Evolutionary conservation across 2,113 vertebrate genomes (phyloP).

Genomic region (Gasterosteus nipponicus): DNA sequence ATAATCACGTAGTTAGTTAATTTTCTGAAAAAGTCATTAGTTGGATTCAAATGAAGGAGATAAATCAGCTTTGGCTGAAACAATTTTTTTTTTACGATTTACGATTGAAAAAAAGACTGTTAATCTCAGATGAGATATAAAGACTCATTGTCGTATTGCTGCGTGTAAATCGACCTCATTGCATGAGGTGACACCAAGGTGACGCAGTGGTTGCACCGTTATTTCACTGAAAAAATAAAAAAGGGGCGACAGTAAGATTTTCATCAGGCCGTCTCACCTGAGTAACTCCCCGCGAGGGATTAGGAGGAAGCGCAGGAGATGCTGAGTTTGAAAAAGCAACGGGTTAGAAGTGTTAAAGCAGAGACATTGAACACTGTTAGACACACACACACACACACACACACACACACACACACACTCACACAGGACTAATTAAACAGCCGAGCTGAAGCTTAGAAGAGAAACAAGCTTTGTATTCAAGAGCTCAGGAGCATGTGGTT

Average conservation of each 20-base stretch:
- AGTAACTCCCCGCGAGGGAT: conserved; percentile 84
- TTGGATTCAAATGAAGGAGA: too few relatives aligned
- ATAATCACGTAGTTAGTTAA: too few relatives aligned
- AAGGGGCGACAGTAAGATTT: neutral
- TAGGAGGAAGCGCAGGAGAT: conserved; percentile 86
- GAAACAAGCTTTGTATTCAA: conserved; percentile 10
- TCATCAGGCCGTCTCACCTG: conserved; percentile 80
- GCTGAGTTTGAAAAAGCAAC: conserved; percentile 69
- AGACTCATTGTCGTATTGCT: neutral
- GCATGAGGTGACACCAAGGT: neutral
- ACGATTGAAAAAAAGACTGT: neutral
- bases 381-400: conserved; percentile 16
- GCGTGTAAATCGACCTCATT: neutral
- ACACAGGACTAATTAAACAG: conserved; percentile 9
- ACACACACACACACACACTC: conserved; percentile 9
- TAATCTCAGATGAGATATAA: neutral
- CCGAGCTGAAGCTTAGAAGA: conserved; percentile 32
- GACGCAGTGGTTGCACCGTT: neutral
- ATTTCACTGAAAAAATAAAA: neutral
- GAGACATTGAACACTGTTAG: conserved; percentile 52
- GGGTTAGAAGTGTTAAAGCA: conserved; percentile 62
- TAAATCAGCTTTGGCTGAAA: neutral
- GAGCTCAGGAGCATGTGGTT: neutral
- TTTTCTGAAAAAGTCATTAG: too few relatives aligned
- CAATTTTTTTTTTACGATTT: neutral